Conservation (phyloP, 2,113 vertebrate genomes). For the Eulacestoma nigropectus region DNA sequence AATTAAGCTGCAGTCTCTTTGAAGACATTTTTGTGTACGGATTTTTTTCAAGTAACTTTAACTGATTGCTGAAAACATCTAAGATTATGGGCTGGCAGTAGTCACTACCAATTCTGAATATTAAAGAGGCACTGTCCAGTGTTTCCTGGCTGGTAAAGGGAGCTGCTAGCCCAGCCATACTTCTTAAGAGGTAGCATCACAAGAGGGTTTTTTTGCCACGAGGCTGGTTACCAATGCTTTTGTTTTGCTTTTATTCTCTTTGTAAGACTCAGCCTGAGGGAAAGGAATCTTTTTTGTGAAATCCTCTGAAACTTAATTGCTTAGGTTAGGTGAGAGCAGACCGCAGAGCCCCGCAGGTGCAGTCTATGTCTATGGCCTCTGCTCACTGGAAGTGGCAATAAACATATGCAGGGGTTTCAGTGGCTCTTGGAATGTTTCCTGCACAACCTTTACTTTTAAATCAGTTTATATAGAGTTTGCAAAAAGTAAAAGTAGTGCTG, state of each 20-base stretch:
- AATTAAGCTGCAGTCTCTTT: slow-evolving; percentile 25
- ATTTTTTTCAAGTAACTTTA: slow-evolving; percentile 42
- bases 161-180: not conserved
- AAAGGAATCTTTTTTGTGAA: not conserved
- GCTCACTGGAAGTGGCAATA: not conserved
- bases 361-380: not conserved
- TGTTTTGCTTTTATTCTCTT: not conserved
- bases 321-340: not conserved
- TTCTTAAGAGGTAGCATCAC: not conserved
- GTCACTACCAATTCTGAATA: not conserved
- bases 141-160: not conserved
- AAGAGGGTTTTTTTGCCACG: not conserved
- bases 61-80: slow-evolving; percentile 25
- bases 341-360: not conserved
- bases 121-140: not conserved
- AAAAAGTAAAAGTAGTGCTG: not conserved
- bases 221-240: not conserved
- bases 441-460: not conserved
- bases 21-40: slow-evolving; percentile 25
- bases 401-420: not conserved
- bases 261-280: not conserved
- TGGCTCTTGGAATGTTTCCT: not conserved
- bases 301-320: not conserved
- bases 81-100: not conserved
- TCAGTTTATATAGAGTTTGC: not conserved